Evolutionary conservation across 1,140 invertebrate species (phyloP), one percentile per base, ranked within the genome.

Genomic region (Popillia japonica): DNA sequence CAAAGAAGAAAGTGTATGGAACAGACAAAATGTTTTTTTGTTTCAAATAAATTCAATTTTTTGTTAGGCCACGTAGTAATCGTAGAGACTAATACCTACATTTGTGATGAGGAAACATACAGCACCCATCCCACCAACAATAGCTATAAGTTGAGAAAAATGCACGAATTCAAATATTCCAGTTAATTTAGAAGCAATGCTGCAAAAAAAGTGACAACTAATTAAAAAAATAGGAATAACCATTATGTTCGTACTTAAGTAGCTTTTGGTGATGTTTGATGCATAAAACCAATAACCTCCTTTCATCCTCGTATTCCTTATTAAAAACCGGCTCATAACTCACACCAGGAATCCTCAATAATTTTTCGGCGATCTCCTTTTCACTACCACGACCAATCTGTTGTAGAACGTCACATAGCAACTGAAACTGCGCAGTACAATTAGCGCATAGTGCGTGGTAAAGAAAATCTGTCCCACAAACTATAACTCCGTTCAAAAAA

Each of bases 201-300:
- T 68, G 3, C 1, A 68, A 68, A 22, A 6, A 23, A 0, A 68
- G 27, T 20, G 1, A 61, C 59, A 61, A 61, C 11, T 23, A 64
- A 64, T 0, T 64, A 48, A 14, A 10, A 6, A 27, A 6, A 22
- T 23, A 17, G 3, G 0, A 27, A 7, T 23, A 2, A 1, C 20
- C 3, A 10, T 8, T 22, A 68, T 22, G 4, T 10, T 27, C 2
- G 3, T 68, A 68, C 61, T 68, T 34, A 9, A 68, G 27, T 14
- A 68, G 9, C 27, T 68, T 68, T 27, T 68, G 61, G 14, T 68
- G 61, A 68, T 68, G 61, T 8, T 68, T 23, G 10, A 68, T 27
- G 11, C 61, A 68, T 4, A 68, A 22, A 9, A 68, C 61, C 61
- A 68, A 68, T 8, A 68, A 34, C 27, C 7, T 68, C 11, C 61